Conservation (phyloP, 2,797 vertebrate species). For the Karalla daura region DNA sequence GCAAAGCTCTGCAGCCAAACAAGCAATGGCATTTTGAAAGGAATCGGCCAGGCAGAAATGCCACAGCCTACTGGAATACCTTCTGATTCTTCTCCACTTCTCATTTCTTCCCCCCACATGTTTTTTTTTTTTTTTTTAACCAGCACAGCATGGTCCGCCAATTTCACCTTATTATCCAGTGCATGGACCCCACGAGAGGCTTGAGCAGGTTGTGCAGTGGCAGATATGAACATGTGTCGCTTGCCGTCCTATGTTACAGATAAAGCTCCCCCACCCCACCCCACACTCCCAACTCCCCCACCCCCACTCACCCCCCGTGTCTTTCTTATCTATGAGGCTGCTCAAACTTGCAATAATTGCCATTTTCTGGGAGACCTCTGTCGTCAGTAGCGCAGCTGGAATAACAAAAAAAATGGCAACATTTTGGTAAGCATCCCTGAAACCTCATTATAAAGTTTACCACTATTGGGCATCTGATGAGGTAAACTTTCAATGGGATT, state of each 20-base stretch:
- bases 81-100: conserved; percentile 18
- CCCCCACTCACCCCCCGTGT: too few species aligned
- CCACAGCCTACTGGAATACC: conserved; percentile 19
- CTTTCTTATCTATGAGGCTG: conserved; percentile 33
- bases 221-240: conserved; percentile 13
- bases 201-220: background rate
- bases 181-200: background rate
- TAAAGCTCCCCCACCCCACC: too few species aligned
- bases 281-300: too few species aligned
- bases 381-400: background rate
- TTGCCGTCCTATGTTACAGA: conserved; percentile 27
- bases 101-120: too few species aligned
- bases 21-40: conserved; percentile 47
- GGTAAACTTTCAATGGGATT: conserved; percentile 23
- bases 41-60: conserved; percentile 34
- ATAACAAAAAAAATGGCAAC: background rate
- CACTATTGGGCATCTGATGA: conserved; percentile 43
- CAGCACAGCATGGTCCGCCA: background rate
- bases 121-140: background rate
- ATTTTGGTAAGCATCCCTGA: conserved; percentile 1
- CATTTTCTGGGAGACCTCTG: conserved; percentile 27
- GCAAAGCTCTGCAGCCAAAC: conserved; percentile 16
- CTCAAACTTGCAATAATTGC: conserved; percentile 33
- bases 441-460: conserved; percentile 9
- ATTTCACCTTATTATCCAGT: conserved; percentile 5